Evolutionary conservation across 2,888 invertebrate species (phyloP).

Genomic region (Nineta flava): DNA sequence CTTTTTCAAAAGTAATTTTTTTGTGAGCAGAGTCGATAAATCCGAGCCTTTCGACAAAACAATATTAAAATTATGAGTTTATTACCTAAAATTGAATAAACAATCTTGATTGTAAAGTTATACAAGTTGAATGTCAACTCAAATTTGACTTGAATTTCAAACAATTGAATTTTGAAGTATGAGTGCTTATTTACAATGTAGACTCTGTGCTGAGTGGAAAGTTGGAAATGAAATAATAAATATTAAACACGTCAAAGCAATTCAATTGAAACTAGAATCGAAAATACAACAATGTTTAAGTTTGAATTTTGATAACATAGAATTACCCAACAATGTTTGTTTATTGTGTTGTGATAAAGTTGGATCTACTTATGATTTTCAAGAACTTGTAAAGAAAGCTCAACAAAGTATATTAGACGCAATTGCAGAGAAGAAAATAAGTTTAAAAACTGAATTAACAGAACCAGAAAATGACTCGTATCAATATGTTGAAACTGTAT

Average conservation of each 20-base stretch:
- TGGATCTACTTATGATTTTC: constrained; percentile 24
- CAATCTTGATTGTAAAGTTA: no score
- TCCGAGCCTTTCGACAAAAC: no score
- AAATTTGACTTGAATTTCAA: no score
- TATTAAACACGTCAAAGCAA: constrained; percentile 18
- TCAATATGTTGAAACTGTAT: neutral
- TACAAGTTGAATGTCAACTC: no score
- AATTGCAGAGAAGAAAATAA: neutral
- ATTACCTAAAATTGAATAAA: no score
- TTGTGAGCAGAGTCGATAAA: no score
- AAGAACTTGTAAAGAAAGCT: constrained; percentile 24
- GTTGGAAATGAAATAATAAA: constrained; percentile 19
- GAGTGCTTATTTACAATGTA: constrained; percentile 17
- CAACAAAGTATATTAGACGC: constrained; percentile 19
- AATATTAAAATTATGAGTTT: no score
- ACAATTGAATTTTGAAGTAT: constrained; percentile 3
- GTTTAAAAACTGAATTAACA: neutral
- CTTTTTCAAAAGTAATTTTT: no score
- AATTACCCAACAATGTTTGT: constrained; percentile 24
- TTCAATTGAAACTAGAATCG: constrained; percentile 17
- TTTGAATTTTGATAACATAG: constrained; percentile 21
- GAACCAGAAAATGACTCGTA: neutral
- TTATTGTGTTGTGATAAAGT: constrained; percentile 23
- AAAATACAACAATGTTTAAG: constrained; percentile 25
- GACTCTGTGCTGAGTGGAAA: constrained; percentile 25